Percentiles rank a stretch among this genome's conserved stretches.
Evolutionary conservation across 2,797 vertebrate genomes (phyloP).

Genomic region (Heliangelus exortis): DNA sequence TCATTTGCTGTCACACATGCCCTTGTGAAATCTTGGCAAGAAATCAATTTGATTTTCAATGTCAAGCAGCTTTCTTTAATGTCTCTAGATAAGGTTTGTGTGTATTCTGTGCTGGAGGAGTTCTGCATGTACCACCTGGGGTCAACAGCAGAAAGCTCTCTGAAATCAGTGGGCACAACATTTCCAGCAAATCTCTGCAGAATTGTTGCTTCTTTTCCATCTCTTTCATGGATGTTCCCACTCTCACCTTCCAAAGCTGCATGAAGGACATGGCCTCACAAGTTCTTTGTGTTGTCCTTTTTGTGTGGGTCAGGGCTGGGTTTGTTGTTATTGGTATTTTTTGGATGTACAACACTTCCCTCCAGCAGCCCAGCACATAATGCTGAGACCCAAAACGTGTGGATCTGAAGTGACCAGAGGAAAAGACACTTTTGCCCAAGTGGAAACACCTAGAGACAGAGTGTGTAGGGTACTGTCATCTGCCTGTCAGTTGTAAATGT

Average conservation of each 20-base stretch:
- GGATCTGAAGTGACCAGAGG: not conserved
- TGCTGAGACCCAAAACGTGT: not conserved
- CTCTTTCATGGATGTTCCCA: not conserved
- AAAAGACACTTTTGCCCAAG: rapidly evolving
- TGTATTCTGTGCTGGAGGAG: slow-evolving; percentile 49
- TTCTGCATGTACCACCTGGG: slow-evolving; percentile 52
- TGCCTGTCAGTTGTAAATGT: not conserved
- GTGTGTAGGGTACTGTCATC: not conserved
- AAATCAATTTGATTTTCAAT: slow-evolving; percentile 80
- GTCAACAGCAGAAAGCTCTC: slow-evolving; percentile 56
- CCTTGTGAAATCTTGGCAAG: slow-evolving; percentile 80
- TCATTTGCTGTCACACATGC: slow-evolving; percentile 76
- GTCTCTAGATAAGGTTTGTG: slow-evolving; percentile 70
- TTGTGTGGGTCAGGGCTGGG: too few relatives aligned
- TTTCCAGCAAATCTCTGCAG: not conserved
- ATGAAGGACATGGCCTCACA: not conserved
- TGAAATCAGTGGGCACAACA: not conserved
- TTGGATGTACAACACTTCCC: not conserved
- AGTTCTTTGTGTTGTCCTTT: not conserved
- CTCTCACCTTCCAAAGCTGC: not conserved
- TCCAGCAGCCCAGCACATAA: not conserved
- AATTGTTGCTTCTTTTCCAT: not conserved
- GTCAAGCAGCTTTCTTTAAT: slow-evolving; percentile 73
- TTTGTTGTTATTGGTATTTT: not conserved
- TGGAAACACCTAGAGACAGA: not conserved